phyloP scores from a whole-genome alignment of 2,888 invertebrate species.

The Pheosia tremula region DNA sequence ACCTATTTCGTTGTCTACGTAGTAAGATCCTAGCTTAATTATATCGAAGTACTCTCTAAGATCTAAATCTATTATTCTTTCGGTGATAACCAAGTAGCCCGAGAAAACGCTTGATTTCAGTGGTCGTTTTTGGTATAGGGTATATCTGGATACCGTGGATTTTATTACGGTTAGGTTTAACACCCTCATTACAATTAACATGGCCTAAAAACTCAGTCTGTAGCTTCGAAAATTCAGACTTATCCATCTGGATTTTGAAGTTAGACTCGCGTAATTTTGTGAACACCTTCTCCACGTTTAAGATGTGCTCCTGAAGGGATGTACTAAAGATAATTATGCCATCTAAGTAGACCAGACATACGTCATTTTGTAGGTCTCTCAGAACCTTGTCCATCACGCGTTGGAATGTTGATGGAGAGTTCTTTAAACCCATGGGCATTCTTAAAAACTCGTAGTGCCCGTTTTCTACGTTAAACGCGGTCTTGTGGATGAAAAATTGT shows the following conservation, averaged over 20 bases:
- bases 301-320: slow-evolving; percentile 7
- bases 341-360: slow-evolving; percentile 4
- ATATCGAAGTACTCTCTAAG: slow-evolving; percentile 27
- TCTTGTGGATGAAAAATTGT: slow-evolving; percentile 5
- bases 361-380: slow-evolving; percentile 2
- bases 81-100: no score
- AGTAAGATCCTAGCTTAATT: slow-evolving; percentile 24
- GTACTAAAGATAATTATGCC: slow-evolving; percentile 8
- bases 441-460: slow-evolving; percentile 4
- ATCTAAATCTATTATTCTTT: slow-evolving; percentile 20
- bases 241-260: slow-evolving; percentile 41
- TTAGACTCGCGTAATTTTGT: slow-evolving; percentile 13
- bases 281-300: slow-evolving; percentile 8
- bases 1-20: slow-evolving; percentile 13
- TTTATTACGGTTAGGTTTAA: slow-evolving; percentile 41
- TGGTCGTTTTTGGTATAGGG: slow-evolving; percentile 36
- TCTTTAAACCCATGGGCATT: slow-evolving; percentile 13
- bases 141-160: slow-evolving; percentile 34
- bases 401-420: slow-evolving; percentile 10
- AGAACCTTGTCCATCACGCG: no score
- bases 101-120: slow-evolving; percentile 36
- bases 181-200: slow-evolving; percentile 29
- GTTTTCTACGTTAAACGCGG: slow-evolving; percentile 2
- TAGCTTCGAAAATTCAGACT: slow-evolving; percentile 35
- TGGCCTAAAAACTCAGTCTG: slow-evolving; percentile 38